A percentile compares a stretch with the other conserved stretches of the same genome.
phyloP scores from a whole-genome alignment of 2,113 vertebrate genomes.

The Chrysochloris asiatica region DNA sequence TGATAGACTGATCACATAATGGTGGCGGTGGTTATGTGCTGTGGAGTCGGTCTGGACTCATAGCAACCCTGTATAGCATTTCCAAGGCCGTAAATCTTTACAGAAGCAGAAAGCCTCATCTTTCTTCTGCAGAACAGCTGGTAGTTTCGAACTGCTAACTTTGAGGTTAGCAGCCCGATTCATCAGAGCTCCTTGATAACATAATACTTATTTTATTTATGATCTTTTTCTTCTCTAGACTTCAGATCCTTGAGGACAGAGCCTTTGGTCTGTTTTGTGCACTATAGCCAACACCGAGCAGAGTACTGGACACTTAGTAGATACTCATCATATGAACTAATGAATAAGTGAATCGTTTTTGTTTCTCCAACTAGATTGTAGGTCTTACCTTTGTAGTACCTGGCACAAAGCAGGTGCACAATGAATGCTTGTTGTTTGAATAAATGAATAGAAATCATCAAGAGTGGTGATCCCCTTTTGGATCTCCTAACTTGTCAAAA shows the following conservation, averaged over 20 bases:
- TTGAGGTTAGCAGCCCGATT: too few species aligned
- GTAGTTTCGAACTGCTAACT: too few species aligned
- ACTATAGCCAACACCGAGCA: not conserved
- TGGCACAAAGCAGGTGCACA: not conserved
- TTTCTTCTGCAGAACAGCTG: too few species aligned
- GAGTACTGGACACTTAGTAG: not conserved
- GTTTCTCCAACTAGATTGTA: not conserved
- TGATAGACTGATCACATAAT: not conserved
- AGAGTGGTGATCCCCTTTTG: not conserved
- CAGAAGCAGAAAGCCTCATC: too few species aligned
- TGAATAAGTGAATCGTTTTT: too few species aligned
- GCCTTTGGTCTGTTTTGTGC: not conserved
- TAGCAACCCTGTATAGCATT: too few species aligned
- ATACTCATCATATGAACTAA: too few species aligned
- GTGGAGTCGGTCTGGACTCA: too few species aligned
- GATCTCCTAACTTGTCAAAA: not conserved
- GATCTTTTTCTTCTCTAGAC: not conserved
- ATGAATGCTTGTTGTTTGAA: not conserved
- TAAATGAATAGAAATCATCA: not conserved
- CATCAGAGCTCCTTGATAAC: too few species aligned
- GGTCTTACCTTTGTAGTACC: not conserved
- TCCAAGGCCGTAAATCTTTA: too few species aligned
- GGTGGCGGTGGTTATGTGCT: too few species aligned
- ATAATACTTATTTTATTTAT: not conserved
- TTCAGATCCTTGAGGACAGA: not conserved